Evolutionary conservation across 2,888 invertebrate genomes (phyloP).

Genomic region (Ypsolopha sequella): DNA sequence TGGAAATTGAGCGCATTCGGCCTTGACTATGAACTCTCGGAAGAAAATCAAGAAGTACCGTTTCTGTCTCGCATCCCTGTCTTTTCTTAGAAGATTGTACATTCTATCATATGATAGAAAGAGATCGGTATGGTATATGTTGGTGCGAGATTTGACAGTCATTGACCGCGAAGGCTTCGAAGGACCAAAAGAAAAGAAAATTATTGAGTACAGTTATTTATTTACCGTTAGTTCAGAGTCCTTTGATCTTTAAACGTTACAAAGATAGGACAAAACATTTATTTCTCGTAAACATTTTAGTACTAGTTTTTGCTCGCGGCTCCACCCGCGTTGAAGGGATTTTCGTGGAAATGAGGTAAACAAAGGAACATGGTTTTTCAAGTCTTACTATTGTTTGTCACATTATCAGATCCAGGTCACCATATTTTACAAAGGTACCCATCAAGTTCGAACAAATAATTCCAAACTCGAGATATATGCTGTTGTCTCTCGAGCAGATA

Average conservation of each 20-base stretch:
- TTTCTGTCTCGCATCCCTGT: constrained; percentile 26
- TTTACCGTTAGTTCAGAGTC: constrained; percentile 38
- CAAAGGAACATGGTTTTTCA: too few relatives aligned
- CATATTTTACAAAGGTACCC: too few relatives aligned
- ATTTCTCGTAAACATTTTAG: too few relatives aligned
- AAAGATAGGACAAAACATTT: too few relatives aligned
- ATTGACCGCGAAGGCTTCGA: constrained; percentile 49
- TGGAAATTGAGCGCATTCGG: constrained; percentile 45
- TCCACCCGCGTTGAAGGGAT: too few relatives aligned
- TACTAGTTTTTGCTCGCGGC: too few relatives aligned
- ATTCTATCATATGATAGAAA: constrained; percentile 17
- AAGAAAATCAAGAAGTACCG: constrained; percentile 50
- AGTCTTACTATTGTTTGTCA: too few relatives aligned
- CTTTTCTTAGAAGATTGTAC: constrained; percentile 19
- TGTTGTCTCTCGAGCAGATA: too few relatives aligned
- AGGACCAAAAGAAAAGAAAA: constrained; percentile 48
- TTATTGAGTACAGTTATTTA: constrained; percentile 31
- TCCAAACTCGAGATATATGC: too few relatives aligned
- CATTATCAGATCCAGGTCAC: too few relatives aligned
- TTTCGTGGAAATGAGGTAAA: too few relatives aligned
- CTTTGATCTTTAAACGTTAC: constrained; percentile 17
- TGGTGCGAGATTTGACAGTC: constrained; percentile 49
- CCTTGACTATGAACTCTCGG: constrained; percentile 50
- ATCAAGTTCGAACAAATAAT: too few relatives aligned
- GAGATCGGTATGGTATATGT: constrained; percentile 32